Conservation (phyloP, 2,888 invertebrate species). For the Eumacrocentrus americanus region DNA sequence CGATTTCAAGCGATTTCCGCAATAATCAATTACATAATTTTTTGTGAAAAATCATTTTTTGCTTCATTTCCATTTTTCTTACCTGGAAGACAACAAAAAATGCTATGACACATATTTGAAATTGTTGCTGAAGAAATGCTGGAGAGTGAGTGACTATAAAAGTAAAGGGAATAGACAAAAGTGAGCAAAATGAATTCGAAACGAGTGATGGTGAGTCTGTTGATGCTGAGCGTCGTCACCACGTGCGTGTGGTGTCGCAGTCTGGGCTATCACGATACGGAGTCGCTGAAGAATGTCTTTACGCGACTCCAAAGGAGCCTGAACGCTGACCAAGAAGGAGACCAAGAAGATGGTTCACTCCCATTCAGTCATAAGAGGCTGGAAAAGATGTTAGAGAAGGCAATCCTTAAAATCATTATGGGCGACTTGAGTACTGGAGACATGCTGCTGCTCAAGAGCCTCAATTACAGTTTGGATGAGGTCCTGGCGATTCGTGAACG, state of each 20-base stretch:
- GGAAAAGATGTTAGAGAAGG: conserved; percentile 57
- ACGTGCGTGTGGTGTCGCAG: conserved; percentile 20
- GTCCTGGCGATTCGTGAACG: conserved; percentile 51
- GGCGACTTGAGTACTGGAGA: conserved; percentile 54
- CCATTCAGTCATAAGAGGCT: conserved; percentile 50
- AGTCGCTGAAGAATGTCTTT: background rate
- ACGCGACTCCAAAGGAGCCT: background rate
- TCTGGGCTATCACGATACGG: background rate
- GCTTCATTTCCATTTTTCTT: too few species aligned
- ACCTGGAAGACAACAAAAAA: too few species aligned
- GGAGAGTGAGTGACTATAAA: background rate
- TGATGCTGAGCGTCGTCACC: conserved; percentile 8
- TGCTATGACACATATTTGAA: too few species aligned
- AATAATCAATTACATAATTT: too few species aligned
- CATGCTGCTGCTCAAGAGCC: conserved; percentile 50
- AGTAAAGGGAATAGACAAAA: background rate
- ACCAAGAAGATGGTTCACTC: conserved; percentile 32
- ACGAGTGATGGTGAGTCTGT: conserved; percentile 13
- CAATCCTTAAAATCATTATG: conserved; percentile 55
- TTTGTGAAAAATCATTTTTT: too few species aligned
- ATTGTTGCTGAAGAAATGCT: background rate
- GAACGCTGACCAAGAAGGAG: background rate
- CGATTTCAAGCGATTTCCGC: too few species aligned
- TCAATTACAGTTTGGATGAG: conserved; percentile 55
- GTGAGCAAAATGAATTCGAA: conserved; percentile 6